Conservation (phyloP, 2,888 invertebrate species). For the Ophonus ardosiacus region DNA sequence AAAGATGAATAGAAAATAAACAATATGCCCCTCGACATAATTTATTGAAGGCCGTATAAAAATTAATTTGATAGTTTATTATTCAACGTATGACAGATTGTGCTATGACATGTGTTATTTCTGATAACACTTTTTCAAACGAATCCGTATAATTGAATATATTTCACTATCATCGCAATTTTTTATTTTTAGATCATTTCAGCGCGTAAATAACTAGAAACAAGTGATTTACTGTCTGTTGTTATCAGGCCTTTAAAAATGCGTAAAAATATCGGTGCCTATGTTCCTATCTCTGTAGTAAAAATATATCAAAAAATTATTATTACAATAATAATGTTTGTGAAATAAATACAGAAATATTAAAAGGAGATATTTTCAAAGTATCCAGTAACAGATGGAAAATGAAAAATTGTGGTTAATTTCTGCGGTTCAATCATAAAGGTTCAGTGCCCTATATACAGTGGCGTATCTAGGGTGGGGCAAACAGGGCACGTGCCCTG, state of each 20-base stretch:
- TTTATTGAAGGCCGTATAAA: constrained; percentile 16
- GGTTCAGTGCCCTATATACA: not conserved
- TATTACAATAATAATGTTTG: not conserved
- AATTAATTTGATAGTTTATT: not conserved
- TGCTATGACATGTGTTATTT: constrained; percentile 13
- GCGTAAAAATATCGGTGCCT: not conserved
- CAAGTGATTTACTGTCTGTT: not conserved
- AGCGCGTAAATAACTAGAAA: not conserved
- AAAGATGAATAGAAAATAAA: constrained; percentile 6
- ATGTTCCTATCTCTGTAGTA: not conserved
- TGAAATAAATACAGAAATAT: not conserved
- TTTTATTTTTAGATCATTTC: not conserved
- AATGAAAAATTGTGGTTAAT: not conserved
- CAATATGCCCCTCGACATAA: not conserved
- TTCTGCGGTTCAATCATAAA: not conserved
- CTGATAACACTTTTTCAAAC: not conserved
- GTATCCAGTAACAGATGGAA: not conserved
- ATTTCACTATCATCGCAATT: not conserved
- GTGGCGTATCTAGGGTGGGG: too few relatives aligned
- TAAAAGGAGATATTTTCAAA: not conserved
- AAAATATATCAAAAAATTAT: not conserved
- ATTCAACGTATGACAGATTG: constrained; percentile 22
- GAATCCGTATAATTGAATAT: constrained; percentile 5
- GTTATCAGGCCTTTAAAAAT: not conserved
- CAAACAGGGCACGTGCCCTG: too few relatives aligned